Evolutionary conservation across 2,888 invertebrate species (phyloP).

Genomic region (Lapara coniferarum): DNA sequence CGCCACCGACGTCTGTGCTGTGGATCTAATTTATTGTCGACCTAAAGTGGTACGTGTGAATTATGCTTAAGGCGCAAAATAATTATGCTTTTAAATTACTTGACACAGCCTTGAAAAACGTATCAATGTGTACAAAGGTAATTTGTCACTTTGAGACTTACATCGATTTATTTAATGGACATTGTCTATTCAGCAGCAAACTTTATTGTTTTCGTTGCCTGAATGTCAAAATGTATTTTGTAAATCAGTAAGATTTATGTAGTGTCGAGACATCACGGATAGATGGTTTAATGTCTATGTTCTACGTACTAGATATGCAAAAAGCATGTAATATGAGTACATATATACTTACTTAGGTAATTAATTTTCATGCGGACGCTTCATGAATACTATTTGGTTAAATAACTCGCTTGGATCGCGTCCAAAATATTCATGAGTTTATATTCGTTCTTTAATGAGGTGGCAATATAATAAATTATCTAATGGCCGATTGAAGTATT

Average conservation of each 20-base stretch:
- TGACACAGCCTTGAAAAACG: background rate
- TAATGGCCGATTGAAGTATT: background rate
- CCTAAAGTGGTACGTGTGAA: background rate
- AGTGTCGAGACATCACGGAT: background rate
- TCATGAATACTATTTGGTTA: background rate
- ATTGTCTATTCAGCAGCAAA: background rate
- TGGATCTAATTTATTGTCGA: too few relatives aligned
- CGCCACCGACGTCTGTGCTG: too few relatives aligned
- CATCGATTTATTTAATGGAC: background rate
- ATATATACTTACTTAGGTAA: too few relatives aligned
- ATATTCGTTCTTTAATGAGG: constrained; percentile 19
- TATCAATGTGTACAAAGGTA: background rate
- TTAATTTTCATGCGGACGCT: background rate
- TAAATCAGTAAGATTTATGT: constrained; percentile 2
- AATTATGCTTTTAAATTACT: background rate
- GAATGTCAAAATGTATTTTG: constrained; percentile 14
- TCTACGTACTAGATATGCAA: too few relatives aligned
- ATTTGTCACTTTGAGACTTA: background rate
- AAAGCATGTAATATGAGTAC: too few relatives aligned
- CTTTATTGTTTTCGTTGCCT: constrained; percentile 1
- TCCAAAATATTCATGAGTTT: constrained; percentile 19
- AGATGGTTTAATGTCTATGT: background rate
- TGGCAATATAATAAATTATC: constrained; percentile 1
- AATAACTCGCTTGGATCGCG: constrained; percentile 21
- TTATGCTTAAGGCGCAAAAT: background rate